Conservation (phyloP, 2,888 invertebrate genomes). For the Lysandra coridon region DNA sequence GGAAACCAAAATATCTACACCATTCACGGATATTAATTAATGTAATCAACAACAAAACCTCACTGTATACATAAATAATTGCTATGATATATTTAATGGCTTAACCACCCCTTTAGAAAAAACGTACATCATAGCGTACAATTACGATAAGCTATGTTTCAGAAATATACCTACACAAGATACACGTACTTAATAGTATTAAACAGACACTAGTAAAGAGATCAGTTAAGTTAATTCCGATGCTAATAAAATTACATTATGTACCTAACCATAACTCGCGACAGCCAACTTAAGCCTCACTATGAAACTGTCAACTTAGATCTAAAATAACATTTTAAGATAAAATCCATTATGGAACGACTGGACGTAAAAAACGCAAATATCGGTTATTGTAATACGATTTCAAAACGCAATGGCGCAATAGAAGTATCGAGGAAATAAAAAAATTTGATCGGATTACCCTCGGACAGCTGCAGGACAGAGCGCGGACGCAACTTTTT, state of each 20-base stretch:
- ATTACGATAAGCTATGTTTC: neutral
- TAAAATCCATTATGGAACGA: neutral
- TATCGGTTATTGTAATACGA: constrained; percentile 30
- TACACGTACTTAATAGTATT: neutral
- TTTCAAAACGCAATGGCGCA: constrained; percentile 35
- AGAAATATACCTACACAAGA: neutral
- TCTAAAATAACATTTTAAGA: constrained; percentile 22
- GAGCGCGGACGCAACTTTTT: constrained; percentile 61
- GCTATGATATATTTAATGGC: neutral
- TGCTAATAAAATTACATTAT: neutral
- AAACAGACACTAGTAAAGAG: neutral
- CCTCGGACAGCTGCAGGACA: constrained; percentile 70
- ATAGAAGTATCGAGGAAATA: constrained; percentile 48
- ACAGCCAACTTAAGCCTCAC: neutral
- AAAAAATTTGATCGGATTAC: constrained; percentile 76
- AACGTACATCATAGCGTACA: neutral
- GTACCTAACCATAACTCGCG: neutral
- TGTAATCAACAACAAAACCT: constrained; percentile 8
- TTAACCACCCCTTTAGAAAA: neutral
- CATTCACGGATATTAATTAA: constrained; percentile 20
- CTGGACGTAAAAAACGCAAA: constrained; percentile 15
- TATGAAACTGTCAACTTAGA: constrained; percentile 4
- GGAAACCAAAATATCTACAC: constrained; percentile 11
- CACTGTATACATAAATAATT: neutral
- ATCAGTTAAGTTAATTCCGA: neutral